Percentiles rank a stretch among this genome's conserved stretches.
Evolutionary conservation across 2,797 vertebrate genomes (phyloP).

Genomic region (Erethizon dorsatum): DNA sequence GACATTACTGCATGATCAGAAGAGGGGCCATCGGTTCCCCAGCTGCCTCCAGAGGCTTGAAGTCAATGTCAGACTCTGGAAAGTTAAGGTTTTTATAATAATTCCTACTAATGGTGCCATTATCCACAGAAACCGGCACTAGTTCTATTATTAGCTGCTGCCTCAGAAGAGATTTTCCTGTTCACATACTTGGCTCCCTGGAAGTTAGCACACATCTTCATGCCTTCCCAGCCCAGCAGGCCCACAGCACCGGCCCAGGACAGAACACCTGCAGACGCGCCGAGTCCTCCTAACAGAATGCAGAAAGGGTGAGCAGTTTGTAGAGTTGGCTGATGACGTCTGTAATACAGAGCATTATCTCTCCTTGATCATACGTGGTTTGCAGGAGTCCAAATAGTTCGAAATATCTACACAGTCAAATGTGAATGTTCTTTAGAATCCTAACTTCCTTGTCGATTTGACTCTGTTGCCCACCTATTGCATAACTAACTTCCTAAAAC

Average conservation of each 20-base stretch:
- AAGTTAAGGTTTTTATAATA: not conserved
- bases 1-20: not conserved
- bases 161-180: not conserved
- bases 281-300: not conserved
- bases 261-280: not conserved
- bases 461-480: not conserved
- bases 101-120: not conserved
- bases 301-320: not conserved
- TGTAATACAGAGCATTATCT: not conserved
- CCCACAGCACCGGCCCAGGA: not conserved
- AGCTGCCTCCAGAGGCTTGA: not conserved
- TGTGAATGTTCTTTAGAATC: not conserved
- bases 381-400: not conserved
- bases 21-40: not conserved
- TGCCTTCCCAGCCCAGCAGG: not conserved
- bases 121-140: not conserved
- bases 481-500: not conserved
- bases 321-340: not conserved
- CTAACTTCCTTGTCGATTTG: not conserved
- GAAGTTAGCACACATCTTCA: not conserved
- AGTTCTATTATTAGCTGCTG: not conserved
- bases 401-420: not conserved
- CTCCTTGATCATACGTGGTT: not conserved
- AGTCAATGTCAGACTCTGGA: not conserved
- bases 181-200: not conserved